A percentile compares a stretch with the other conserved stretches of the same genome.
These are phyloP conservation scores for Bombus balteatus DNA, from an alignment of 1,140 invertebrate genomes.

Conservation along the genomic window DNA sequence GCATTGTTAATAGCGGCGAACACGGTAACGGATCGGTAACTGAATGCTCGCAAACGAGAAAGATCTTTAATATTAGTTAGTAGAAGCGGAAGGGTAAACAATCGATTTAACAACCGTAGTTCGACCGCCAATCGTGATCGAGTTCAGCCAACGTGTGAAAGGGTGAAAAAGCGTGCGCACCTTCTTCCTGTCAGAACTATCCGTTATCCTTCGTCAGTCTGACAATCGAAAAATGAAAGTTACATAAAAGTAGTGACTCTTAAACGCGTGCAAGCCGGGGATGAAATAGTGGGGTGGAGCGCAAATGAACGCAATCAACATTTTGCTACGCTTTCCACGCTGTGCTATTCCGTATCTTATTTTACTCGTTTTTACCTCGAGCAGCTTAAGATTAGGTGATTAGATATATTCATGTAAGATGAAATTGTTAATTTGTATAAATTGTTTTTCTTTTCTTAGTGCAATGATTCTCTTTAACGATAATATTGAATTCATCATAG, in stretches of 20 bases:
- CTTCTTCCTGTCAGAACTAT: conserved; percentile 9
- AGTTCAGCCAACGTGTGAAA: background rate
- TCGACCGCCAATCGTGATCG: conserved; percentile 15
- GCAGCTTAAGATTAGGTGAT: background rate
- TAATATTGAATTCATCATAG: background rate
- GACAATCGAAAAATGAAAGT: conserved; percentile 37
- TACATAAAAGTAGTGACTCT: conserved; percentile 17
- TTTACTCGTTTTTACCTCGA: background rate
- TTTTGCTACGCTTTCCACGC: background rate
- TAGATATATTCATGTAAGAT: background rate
- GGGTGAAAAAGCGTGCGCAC: conserved; percentile 7
- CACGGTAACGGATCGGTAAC: background rate
- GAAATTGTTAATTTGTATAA: background rate
- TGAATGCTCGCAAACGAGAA: conserved; percentile 57
- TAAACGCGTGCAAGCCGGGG: conserved; percentile 2
- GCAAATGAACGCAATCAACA: conserved; percentile 17
- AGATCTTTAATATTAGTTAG: conserved; percentile 59
- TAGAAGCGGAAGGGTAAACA: conserved; percentile 50
- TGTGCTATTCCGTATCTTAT: background rate
- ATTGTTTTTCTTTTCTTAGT: too few relatives aligned
- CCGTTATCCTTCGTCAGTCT: conserved; percentile 31
- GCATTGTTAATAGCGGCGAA: conserved; percentile 17
- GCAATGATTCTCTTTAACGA: background rate
- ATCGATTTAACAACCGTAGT: conserved; percentile 52
- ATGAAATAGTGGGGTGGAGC: background rate